Evolutionary conservation across 1,140 invertebrate species (phyloP), one percentile per base, ranked within the genome.

Genomic region (Maniola jurtina): DNA sequence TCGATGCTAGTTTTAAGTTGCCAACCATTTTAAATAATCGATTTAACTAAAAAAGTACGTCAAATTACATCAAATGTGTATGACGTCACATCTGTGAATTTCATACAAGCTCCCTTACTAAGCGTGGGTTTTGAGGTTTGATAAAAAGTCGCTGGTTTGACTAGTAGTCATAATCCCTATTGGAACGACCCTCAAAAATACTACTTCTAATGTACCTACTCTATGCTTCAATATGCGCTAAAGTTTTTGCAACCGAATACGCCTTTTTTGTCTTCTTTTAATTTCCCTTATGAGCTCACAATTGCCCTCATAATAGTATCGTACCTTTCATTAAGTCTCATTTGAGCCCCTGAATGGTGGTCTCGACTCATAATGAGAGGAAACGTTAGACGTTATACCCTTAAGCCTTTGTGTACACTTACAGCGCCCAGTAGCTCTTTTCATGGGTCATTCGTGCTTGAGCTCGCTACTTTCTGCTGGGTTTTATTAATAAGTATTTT

Each of bases 281-380:
- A 83, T 86, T 88, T 86, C 77, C 81, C 84, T 84, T 83, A 86
- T 81, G 79, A 81, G 82, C 76, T 88, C 81, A 81, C 81, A 84
- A 86, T 85, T 85, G 74, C 80, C 83, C 81, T 81, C 79, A 81
- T 88, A 84, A 86, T 83, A 77, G 80, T 84, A 86, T 86, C 81
- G 80, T 79, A 84, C 81, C 83, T 86, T 86, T 85, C 75, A 86
- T 88, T 88, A 86, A 84, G 77, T 79, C 80, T 85, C 85, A 84
- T 88, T 85, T 82, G 80, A 80, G 79, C 80, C 73, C 64, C 64
- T 83, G 80, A 86, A 88, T 83, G 78, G 82, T 83, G 77, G 77
- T 79, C 79, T 83, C 74, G 74, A 68, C 79, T 77, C 77, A 77
- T 86, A 85, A 85, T 84, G 77, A 76, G 65, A 80, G 71, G 79